phyloP scores from a whole-genome alignment of 1,140 invertebrate genomes.

The Frieseomelitta varia region DNA sequence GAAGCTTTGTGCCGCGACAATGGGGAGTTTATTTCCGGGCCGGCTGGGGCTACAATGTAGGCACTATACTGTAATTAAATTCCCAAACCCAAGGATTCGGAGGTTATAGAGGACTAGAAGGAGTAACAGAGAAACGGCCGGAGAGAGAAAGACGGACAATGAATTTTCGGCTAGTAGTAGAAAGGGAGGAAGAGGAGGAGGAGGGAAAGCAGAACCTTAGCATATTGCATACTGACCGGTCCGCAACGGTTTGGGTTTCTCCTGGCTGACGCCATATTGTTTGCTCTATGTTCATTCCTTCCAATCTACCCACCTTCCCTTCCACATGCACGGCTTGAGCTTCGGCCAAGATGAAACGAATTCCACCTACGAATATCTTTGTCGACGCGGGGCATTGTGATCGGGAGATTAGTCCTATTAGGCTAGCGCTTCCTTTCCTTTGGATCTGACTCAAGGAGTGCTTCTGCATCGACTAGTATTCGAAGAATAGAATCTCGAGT shows the following conservation, averaged over 20 bases:
- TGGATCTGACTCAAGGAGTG: not conserved
- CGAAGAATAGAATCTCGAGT: not conserved
- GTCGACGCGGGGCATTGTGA: conserved; percentile 31
- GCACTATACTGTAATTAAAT: conserved; percentile 83
- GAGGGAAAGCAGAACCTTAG: conserved; percentile 73
- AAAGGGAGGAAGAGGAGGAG: conserved; percentile 32
- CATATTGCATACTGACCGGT: conserved; percentile 82
- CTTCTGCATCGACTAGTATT: not conserved
- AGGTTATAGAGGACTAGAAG: conserved; percentile 70
- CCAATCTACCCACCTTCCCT: conserved; percentile 51
- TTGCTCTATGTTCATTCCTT: conserved; percentile 78
- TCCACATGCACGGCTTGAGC: conserved; percentile 23
- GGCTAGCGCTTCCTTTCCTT: conserved; percentile 7
- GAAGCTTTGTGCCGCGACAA: conserved; percentile 81
- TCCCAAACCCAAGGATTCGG: conserved; percentile 81
- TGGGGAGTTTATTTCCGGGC: conserved; percentile 82
- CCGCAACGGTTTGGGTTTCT: conserved; percentile 67
- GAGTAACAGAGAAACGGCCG: conserved; percentile 46
- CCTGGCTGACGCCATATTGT: conserved; percentile 77
- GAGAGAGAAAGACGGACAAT: conserved; percentile 36
- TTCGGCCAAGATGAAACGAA: conserved; percentile 63
- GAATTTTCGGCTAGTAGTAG: conserved; percentile 54
- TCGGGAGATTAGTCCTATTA: conserved; percentile 42
- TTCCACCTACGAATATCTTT: conserved; percentile 60
- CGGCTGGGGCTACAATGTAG: conserved; percentile 82